A percentile compares a stretch with the other conserved stretches of the same genome.
These are phyloP conservation scores for Oxygymnocypris stewartii DNA, from an alignment of 2,113 vertebrate genomes.

Conservation along the genomic window DNA sequence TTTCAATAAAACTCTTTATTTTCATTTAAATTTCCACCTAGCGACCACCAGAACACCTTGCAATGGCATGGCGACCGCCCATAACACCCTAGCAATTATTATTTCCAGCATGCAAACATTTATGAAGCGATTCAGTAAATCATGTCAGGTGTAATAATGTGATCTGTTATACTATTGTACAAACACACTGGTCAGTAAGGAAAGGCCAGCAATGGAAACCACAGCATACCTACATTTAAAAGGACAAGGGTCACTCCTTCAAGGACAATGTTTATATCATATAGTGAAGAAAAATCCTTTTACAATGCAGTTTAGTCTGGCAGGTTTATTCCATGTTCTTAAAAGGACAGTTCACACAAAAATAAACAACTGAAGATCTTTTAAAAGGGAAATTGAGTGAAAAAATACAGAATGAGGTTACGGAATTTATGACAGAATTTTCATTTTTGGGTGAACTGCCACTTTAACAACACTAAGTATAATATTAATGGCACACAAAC, in stretches of 20 bases:
- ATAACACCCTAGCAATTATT: neutral
- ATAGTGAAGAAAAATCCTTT: neutral
- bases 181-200: neutral
- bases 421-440: neutral
- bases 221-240: neutral
- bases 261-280: neutral
- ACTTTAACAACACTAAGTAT: neutral
- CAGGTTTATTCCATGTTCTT: neutral
- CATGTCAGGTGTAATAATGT: neutral
- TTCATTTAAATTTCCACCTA: neutral
- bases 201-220: neutral
- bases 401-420: neutral
- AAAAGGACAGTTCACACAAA: neutral
- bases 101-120: neutral
- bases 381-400: neutral
- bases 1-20: neutral
- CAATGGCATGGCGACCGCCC: neutral
- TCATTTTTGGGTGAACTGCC: neutral
- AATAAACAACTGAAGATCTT: neutral
- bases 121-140: neutral
- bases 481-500: neutral
- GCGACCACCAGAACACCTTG: neutral
- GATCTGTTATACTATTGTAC: neutral
- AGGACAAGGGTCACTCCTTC: neutral
- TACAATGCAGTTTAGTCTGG: neutral